Conservation (phyloP, 2,888 invertebrate species). For the Cerastis rubricosa region DNA sequence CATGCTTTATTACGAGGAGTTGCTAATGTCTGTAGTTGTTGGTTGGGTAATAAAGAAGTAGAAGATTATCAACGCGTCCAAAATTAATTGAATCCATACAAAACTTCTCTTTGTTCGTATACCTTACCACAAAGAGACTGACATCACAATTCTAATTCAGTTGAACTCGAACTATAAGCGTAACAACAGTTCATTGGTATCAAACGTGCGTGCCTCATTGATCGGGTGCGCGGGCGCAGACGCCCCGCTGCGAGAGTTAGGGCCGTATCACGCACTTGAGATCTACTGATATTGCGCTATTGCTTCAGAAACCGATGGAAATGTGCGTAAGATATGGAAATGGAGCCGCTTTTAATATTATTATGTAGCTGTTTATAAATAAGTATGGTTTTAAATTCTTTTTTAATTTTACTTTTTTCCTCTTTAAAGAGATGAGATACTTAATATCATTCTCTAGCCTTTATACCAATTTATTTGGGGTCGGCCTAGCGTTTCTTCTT, state of each 20-base stretch:
- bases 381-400: too few relatives aligned
- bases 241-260: constrained; percentile 50
- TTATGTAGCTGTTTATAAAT: not conserved
- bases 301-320: constrained; percentile 34
- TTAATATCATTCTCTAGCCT: not conserved
- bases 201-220: constrained; percentile 55
- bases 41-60: not conserved
- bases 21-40: not conserved
- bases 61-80: not conserved
- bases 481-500: not conserved
- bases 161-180: constrained; percentile 9
- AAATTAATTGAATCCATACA: not conserved
- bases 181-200: constrained; percentile 31
- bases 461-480: not conserved
- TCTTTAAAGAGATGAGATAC: not conserved
- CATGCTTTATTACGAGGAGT: not conserved
- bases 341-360: constrained; percentile 22
- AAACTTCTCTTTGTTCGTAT: not conserved
- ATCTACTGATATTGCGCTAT: constrained; percentile 52
- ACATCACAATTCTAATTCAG: constrained; percentile 24
- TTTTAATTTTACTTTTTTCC: too few relatives aligned
- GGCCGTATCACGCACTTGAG: constrained; percentile 35
- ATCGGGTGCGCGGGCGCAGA: constrained; percentile 48
- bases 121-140: constrained; percentile 3
- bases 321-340: constrained; percentile 49